phyloP scores from a whole-genome alignment of 2,113 vertebrate species.

The Theristicus caerulescens region DNA sequence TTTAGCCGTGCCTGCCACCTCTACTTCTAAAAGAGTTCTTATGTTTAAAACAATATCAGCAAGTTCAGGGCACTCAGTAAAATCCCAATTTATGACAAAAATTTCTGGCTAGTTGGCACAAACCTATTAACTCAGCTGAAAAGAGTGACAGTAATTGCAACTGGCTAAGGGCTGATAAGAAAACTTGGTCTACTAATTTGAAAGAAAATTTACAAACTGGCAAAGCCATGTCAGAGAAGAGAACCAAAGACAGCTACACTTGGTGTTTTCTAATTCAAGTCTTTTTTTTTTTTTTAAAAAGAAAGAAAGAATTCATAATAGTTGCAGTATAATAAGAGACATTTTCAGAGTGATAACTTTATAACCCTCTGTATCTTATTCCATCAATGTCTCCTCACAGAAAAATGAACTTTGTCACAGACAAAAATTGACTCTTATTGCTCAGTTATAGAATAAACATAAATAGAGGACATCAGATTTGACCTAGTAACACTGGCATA shows the following conservation, averaged over 20 bases:
- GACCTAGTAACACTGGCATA: neutral
- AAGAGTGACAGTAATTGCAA: constrained; percentile 35
- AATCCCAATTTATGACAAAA: constrained; percentile 44
- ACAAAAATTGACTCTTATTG: neutral
- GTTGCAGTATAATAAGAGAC: neutral
- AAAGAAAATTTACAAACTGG: constrained; percentile 11
- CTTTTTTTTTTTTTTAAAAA: neutral
- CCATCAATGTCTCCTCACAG: neutral
- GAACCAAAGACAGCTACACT: neutral
- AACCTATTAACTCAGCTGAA: constrained; percentile 11
- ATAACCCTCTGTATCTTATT: neutral
- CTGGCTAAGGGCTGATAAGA: constrained; percentile 40
- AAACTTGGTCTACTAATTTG: neutral
- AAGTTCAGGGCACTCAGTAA: neutral
- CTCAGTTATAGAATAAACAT: neutral
- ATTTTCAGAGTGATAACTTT: neutral
- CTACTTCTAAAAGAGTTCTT: neutral
- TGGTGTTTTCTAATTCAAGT: neutral
- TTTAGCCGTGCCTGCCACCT: neutral
- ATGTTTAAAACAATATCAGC: neutral
- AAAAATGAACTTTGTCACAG: neutral
- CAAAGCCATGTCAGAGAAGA: neutral
- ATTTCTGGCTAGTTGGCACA: constrained; percentile 5
- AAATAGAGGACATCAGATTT: constrained; percentile 4
- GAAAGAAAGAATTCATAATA: neutral